phyloP scores from a whole-genome alignment of 2,113 vertebrate genomes.

The Poicephalus gulielmi region DNA sequence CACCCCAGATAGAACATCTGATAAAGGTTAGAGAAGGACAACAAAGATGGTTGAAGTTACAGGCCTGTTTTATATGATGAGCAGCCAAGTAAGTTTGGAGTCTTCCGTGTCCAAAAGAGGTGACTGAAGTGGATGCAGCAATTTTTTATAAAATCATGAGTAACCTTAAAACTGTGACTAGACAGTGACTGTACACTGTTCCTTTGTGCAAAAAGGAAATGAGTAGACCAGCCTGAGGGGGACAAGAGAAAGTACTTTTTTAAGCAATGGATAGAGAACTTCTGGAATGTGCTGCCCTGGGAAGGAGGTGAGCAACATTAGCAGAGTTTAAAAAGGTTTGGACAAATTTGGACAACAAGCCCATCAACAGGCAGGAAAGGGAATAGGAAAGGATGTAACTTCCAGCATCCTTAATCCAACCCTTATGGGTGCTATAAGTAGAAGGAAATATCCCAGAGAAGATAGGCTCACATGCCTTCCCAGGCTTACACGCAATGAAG shows the following conservation, averaged over 20 bases:
- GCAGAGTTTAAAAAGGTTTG: neutral
- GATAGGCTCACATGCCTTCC: fast-evolving
- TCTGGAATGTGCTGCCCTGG: neutral
- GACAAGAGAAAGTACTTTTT: neutral
- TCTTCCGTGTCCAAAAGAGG: neutral
- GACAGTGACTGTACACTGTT: neutral
- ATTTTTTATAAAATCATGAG: neutral
- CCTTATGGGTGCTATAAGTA: neutral
- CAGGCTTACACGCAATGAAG: neutral
- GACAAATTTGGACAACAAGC: neutral
- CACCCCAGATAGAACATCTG: neutral
- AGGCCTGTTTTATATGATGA: neutral
- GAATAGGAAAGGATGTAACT: neutral
- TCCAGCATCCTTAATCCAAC: neutral
- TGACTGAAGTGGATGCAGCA: neutral
- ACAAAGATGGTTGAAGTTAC: neutral
- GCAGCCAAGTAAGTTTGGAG: neutral
- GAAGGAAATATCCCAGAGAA: neutral
- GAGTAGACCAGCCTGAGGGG: neutral
- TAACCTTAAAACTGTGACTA: neutral
- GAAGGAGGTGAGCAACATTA: neutral
- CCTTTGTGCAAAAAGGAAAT: neutral
- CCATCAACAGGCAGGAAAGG: neutral
- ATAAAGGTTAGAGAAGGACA: neutral
- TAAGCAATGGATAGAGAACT: neutral